These are phyloP conservation scores for Drosophila rufa DNA, from an alignment of 1,140 invertebrate genomes.

Conservation along the genomic window DNA sequence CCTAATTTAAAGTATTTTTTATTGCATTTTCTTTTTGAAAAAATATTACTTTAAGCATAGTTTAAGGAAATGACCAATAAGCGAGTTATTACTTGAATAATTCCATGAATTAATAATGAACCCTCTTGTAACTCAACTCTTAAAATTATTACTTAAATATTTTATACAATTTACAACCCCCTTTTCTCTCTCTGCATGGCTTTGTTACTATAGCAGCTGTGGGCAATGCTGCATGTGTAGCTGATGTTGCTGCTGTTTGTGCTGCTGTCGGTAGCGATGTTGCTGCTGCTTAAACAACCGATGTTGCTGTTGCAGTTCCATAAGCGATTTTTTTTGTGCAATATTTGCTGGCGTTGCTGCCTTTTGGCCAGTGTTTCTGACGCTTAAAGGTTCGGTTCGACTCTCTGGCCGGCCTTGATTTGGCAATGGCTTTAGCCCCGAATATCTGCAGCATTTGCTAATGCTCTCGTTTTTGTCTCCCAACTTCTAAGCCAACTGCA, in stretches of 20 bases:
- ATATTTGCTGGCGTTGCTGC: slow-evolving; percentile 16
- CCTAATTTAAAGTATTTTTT: too few relatives aligned
- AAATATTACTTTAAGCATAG: too few relatives aligned
- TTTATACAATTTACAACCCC: too few relatives aligned
- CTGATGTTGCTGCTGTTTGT: slow-evolving; percentile 3
- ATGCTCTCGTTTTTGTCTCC: slow-evolving; percentile 15
- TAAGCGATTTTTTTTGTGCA: slow-evolving; percentile 31
- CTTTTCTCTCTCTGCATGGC: not conserved
- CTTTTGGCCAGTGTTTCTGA: slow-evolving; percentile 6
- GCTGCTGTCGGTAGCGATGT: slow-evolving; percentile 19
- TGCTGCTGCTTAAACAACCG: slow-evolving; percentile 31
- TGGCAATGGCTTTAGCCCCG: not conserved
- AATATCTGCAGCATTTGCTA: slow-evolving; percentile 16
- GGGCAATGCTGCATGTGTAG: slow-evolving; percentile 10
- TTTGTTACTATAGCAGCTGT: slow-evolving; percentile 12
- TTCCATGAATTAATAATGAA: too few relatives aligned
- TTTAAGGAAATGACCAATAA: too few relatives aligned
- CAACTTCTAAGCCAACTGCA: slow-evolving; percentile 47
- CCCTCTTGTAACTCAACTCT: too few relatives aligned
- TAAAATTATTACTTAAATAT: not conserved
- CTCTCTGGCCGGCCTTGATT: slow-evolving; percentile 23
- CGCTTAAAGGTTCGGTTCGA: not conserved
- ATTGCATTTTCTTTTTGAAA: too few relatives aligned
- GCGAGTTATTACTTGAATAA: too few relatives aligned
- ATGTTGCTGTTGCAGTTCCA: slow-evolving; percentile 31